Percentiles rank a stretch among this genome's conserved stretches.
These are phyloP conservation scores for Hylia prasina DNA, from an alignment of 2,113 vertebrate genomes.

Conservation along the genomic window DNA sequence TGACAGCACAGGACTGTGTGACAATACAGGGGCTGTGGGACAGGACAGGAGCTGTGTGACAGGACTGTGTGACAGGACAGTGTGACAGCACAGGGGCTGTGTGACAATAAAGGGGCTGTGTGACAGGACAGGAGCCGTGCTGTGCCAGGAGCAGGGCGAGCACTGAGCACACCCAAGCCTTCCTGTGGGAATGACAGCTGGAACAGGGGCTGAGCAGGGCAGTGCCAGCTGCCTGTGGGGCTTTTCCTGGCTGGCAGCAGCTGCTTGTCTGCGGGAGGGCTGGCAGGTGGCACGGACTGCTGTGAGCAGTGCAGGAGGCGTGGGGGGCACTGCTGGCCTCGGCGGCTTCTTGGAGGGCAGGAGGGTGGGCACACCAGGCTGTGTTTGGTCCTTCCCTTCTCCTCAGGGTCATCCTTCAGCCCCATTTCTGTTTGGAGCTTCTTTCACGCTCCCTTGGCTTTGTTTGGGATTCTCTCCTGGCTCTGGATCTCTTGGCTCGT, in stretches of 20 bases:
- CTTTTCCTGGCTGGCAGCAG: not conserved
- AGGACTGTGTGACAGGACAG: not conserved
- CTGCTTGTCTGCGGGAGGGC: not conserved
- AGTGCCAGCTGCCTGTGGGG: not conserved
- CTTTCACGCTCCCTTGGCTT: not conserved
- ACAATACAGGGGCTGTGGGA: not conserved
- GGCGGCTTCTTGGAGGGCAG: not conserved
- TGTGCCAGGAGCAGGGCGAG: not conserved
- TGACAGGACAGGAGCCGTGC: not conserved
- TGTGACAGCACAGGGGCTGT: not conserved
- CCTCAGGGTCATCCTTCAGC: not conserved
- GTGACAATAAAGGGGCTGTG: not conserved
- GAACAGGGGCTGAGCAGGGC: not conserved
- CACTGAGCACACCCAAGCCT: accelerated
- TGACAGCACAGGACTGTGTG: not conserved
- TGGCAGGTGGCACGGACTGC: not conserved
- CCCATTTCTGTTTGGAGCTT: not conserved
- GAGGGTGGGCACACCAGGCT: not conserved
- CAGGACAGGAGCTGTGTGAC: not conserved
- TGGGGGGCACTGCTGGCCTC: not conserved
- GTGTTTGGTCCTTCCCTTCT: not conserved
- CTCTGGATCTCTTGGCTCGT: not conserved
- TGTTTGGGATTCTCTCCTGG: not conserved
- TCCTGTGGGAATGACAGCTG: not conserved
- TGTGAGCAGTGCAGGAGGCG: not conserved